Conservation (phyloP, 2,113 vertebrate species). For the Petroica traversi region DNA sequence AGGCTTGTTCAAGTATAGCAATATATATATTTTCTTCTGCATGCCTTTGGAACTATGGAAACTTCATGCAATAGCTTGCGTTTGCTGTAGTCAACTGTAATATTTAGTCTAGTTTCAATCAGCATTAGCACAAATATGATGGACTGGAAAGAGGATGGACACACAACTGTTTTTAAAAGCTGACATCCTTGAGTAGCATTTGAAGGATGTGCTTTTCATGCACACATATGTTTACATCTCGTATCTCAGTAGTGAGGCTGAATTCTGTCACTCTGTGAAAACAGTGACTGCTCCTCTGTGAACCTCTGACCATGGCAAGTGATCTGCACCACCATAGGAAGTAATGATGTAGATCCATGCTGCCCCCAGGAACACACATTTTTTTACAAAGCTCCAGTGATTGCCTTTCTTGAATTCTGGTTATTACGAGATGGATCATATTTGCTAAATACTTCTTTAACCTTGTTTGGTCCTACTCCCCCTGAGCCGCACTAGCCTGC, state of each 20-base stretch:
- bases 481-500: background rate
- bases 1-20: background rate
- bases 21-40: background rate
- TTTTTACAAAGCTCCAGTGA: background rate
- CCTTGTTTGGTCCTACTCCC: background rate
- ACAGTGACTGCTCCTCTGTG: background rate
- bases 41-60: background rate
- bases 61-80: background rate
- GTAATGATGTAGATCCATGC: background rate
- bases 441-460: background rate
- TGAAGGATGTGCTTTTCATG: background rate
- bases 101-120: background rate
- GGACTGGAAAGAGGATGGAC: background rate
- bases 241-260: background rate
- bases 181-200: background rate
- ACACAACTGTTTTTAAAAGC: background rate
- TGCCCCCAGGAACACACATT: background rate
- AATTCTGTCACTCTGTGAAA: background rate
- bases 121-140: background rate
- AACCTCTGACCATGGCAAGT: background rate
- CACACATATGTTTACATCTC: rapidly evolving
- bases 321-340: background rate
- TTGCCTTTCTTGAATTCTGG: background rate
- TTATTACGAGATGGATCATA: background rate
- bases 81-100: background rate